A percentile compares a stretch with the other conserved stretches of the same genome.
Conservation (phyloP, 2,888 invertebrate species). For the Leucophora obtusa region DNA sequence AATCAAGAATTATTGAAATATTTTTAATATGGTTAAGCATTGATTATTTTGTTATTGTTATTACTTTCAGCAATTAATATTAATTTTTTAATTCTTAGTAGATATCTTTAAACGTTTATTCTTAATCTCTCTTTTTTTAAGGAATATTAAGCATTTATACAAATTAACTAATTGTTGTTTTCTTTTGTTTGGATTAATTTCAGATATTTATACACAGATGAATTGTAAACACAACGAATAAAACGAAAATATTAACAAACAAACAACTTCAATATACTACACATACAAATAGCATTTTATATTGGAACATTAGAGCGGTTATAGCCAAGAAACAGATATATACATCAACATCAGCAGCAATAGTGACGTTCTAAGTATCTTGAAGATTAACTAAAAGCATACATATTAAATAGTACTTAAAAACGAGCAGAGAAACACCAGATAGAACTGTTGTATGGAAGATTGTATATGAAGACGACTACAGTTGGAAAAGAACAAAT, state of each 20-base stretch:
- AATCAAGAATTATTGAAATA: too few species aligned
- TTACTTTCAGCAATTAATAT: too few species aligned
- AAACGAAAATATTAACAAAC: slow-evolving; percentile 55
- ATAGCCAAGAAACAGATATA: not conserved
- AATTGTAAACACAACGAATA: slow-evolving; percentile 60
- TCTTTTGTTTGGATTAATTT: slow-evolving; percentile 12
- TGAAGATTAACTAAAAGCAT: slow-evolving; percentile 53
- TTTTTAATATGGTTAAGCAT: not conserved
- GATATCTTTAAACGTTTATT: slow-evolving; percentile 12
- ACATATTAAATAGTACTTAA: slow-evolving; percentile 59
- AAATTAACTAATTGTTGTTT: slow-evolving; percentile 44
- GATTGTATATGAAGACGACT: not conserved
- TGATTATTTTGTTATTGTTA: not conserved
- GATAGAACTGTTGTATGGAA: not conserved
- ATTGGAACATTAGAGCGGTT: slow-evolving; percentile 16
- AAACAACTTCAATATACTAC: slow-evolving; percentile 42
- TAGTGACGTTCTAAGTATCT: slow-evolving; percentile 57
- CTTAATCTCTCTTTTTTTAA: slow-evolving; percentile 25
- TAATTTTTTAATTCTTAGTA: too few species aligned
- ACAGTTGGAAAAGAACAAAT: slow-evolving; percentile 33
- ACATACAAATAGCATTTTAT: slow-evolving; percentile 32
- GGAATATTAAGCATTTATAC: not conserved
- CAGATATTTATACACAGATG: slow-evolving; percentile 42
- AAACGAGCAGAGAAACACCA: slow-evolving; percentile 35
- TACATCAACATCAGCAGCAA: slow-evolving; percentile 14